A percentile compares a stretch with the other conserved stretches of the same genome.
Conservation (phyloP, 2,113 vertebrate species). For the Brachypteracias leptosomus region DNA sequence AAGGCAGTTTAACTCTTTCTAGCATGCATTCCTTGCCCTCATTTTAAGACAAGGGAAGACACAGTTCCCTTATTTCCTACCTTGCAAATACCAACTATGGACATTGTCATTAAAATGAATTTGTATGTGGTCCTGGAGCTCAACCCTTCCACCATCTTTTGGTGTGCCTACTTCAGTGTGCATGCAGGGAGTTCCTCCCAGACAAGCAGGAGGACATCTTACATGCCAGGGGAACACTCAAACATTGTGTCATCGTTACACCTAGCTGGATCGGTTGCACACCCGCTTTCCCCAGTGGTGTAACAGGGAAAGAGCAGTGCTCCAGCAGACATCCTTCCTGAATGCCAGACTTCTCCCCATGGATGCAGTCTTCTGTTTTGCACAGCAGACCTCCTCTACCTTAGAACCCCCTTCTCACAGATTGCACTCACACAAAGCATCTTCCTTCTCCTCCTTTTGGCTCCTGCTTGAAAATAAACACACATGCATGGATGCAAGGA, state of each 20-base stretch:
- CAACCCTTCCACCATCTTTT: neutral
- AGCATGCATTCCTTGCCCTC: neutral
- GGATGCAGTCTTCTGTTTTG: neutral
- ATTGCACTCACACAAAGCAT: neutral
- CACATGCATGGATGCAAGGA: too few species aligned
- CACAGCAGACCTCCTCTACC: neutral
- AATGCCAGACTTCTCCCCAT: neutral
- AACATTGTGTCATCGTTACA: neutral
- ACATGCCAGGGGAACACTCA: neutral
- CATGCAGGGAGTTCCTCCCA: neutral
- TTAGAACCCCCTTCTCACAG: neutral
- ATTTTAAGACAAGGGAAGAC: neutral
- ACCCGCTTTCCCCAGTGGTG: neutral
- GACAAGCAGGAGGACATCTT: neutral
- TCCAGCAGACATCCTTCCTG: neutral
- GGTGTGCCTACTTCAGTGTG: neutral
- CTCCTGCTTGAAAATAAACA: neutral
- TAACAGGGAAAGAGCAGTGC: too few species aligned
- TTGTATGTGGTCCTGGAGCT: neutral
- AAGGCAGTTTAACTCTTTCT: neutral
- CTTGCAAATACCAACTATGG: neutral
- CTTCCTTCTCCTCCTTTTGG: neutral
- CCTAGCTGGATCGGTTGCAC: too few species aligned
- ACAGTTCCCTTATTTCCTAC: neutral
- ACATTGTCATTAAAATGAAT: neutral